These are phyloP conservation scores for Coenonympha arcania DNA, from an alignment of 2,888 invertebrate species.

Conservation along the genomic window DNA sequence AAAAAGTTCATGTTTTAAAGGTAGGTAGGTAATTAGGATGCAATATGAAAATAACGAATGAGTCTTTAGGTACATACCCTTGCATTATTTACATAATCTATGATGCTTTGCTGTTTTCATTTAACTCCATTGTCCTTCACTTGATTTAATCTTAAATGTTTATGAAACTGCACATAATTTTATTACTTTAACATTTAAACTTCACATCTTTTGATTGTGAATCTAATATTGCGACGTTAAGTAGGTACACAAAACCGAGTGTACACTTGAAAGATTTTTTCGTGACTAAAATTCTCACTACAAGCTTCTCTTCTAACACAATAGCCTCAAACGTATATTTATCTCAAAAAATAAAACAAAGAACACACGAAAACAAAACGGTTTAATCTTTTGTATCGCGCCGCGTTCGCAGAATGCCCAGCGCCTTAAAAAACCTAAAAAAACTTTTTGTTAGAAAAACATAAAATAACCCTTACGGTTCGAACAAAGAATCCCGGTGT, in stretches of 20 bases:
- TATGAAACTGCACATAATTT: background rate
- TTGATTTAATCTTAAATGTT: background rate
- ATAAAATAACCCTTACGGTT: conserved; percentile 60
- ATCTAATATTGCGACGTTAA: background rate
- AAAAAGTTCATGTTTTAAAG: no score
- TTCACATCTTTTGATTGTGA: background rate
- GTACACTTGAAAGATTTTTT: conserved; percentile 66
- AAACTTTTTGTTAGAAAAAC: conserved; percentile 47
- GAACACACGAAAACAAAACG: conserved; percentile 59
- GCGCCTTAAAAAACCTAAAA: conserved; percentile 45
- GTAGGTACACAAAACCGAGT: conserved; percentile 36
- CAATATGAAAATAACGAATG: background rate
- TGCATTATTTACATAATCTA: background rate
- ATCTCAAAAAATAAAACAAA: conserved; percentile 67
- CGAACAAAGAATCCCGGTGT: conserved; percentile 45
- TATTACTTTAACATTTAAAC: background rate
- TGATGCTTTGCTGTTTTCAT: background rate
- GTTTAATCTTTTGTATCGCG: conserved; percentile 55
- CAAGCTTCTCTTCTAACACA: conserved; percentile 56
- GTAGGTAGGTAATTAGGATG: no score
- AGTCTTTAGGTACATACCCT: background rate
- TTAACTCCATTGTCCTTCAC: background rate
- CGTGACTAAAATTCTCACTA: conserved; percentile 63
- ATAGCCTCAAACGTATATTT: conserved; percentile 70
- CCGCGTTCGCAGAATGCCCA: conserved; percentile 65